Base-by-base conservation (phyloP, 2,888 invertebrate species). In the Adelognathus sp. region DNA sequence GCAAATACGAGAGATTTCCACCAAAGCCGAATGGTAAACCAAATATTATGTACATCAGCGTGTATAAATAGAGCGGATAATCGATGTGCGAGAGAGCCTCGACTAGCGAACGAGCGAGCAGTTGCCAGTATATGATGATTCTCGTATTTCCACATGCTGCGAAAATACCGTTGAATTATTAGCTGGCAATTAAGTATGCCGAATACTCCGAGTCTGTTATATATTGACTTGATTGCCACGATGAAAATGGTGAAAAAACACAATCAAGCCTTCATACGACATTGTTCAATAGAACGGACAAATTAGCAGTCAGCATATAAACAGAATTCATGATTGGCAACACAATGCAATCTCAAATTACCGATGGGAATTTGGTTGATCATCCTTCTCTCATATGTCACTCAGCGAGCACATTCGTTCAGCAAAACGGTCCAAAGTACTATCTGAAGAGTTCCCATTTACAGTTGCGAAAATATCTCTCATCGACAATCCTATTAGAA, bases 1-100 rank as follows among this genome's bases (percentile, higher is more conserved):
- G 36, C 52, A 66, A 21, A 33, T 50, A 24, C 50, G 33, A 24
- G 36, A 24, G n/a, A n/a, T 50, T 66, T 50, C 64, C 50, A 66
- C 64, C 24, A n/a, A 36, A n/a, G 3, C 36, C 7, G 31, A n/a
- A 31, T 14, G 21, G 50, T 9, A 33, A 50, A 52, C 50, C 14
- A 66, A 66, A 66, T 66, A 66, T 66, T 52, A 66, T 52, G 52
- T 64, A 66, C 50, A 24, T 16, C 24, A 33, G 5, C 14, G 50
- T 52, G 64, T 36, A 27, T 52, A 66, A 66, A 66, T 66, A 66
- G 24, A 50, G 52, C 64, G 31, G 31, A 4, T 56, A 52, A 66
- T 66, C 52, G 50, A 66, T 50, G 21, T 46, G 36, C 36, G 50
- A 66, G 36, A 50, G 50, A 9, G 33, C 24, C 5, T n/a, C n/a